Evolutionary conservation across 2,113 vertebrate species (phyloP), one percentile per base, ranked within the genome.

Genomic region (Bambusicola thoracicus): DNA sequence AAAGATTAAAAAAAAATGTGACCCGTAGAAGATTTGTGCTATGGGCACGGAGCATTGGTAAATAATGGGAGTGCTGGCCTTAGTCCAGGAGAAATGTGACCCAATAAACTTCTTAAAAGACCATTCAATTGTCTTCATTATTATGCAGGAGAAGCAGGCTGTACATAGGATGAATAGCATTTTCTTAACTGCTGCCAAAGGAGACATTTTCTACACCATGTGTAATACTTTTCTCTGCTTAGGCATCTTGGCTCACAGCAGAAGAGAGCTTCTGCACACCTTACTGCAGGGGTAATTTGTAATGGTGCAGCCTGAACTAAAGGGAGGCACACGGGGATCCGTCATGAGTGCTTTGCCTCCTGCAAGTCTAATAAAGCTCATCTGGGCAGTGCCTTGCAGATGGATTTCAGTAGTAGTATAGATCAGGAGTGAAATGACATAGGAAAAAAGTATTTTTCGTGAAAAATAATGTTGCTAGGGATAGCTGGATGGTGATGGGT

Each of bases 51-150:
- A 49, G 40, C 78, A 44, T 56, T 75, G 70, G 73, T n/a, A 66
- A 92, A 85, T 91, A 96, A 92, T 55, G 77, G 90, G 93, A 94
- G 40, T 1, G 0, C 6, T 95, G 95, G 86, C 92, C 79, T 46
- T 80, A 41, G 66, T 88, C 95, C 95, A 93, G 81, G 73, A 83
- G 93, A 96, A 96, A 92, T 91, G 69, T 95, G 96, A 95, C 95
- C 93, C 73, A 93, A 92, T 96, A 93, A 96, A 96, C 96, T 95
- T 84, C 73, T 73, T 90, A 66, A 91, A 94, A 84, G 85, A 69
- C 92, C 63, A 13, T 87, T 97, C 90, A 89, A 6, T 94, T 3
- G 8, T 46, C 72, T 66, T 94, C 48, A 91, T 93, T 78, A 88
- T 92, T 93, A 92, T 85, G 83, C 86, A 88, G 65, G 59, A 92